Percentiles rank a stretch among this genome's conserved stretches.
Evolutionary conservation across 2,888 invertebrate genomes (phyloP).

Genomic region (Dascillus cervinus): DNA sequence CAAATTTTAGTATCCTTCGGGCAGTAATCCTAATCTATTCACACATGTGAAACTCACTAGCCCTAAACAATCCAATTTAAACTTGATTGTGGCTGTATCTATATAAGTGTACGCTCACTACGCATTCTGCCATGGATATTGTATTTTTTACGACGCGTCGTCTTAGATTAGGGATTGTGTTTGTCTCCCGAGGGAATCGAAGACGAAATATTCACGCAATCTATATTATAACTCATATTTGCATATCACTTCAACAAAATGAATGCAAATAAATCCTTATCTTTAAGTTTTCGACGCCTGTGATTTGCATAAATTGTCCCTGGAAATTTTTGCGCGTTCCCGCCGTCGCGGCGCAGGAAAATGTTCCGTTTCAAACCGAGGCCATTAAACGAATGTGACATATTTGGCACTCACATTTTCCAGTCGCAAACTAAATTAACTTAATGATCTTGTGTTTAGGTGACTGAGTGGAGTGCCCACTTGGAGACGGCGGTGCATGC

Average conservation of each 20-base stretch:
- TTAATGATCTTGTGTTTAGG: constrained; percentile 32
- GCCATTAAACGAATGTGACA: constrained; percentile 26
- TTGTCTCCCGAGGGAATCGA: constrained; percentile 29
- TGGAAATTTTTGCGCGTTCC: constrained; percentile 3
- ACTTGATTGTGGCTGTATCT: constrained; percentile 25
- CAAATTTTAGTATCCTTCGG: constrained; percentile 34
- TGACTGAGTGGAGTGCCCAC: constrained; percentile 37
- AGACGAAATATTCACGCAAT: constrained; percentile 32
- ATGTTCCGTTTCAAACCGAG: constrained; percentile 21
- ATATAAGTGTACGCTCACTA: constrained; percentile 14
- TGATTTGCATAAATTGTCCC: constrained; percentile 25
- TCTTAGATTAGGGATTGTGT: constrained; percentile 33
- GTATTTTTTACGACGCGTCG: constrained; percentile 36
- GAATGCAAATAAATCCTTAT: constrained; percentile 38
- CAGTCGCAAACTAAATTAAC: constrained; percentile 27
- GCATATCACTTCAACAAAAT: constrained; percentile 34
- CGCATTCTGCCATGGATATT: constrained; percentile 26
- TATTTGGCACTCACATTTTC: constrained; percentile 22
- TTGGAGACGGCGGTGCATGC: constrained; percentile 31
- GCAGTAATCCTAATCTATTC: constrained; percentile 34
- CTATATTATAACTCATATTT: constrained; percentile 37
- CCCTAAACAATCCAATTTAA: constrained; percentile 32
- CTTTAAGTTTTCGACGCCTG: constrained; percentile 25
- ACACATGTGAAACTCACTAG: constrained; percentile 25
- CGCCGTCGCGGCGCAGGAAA: not conserved